Base-by-base conservation (phyloP, 2,113 vertebrate genomes). In the Epinephelus fuscoguttatus region DNA sequence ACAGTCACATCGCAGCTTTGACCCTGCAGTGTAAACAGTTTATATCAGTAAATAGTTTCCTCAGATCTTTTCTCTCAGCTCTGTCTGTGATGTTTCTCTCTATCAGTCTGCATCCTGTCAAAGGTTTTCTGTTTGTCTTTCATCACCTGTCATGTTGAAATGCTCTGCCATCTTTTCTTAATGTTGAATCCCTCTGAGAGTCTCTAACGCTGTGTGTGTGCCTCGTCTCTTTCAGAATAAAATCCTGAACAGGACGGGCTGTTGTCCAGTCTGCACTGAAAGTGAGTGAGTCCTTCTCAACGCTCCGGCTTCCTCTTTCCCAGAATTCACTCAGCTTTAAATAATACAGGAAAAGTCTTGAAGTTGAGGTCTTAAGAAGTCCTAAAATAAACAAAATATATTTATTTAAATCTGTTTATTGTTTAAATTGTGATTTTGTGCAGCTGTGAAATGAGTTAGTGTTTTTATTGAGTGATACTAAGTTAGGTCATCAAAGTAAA, bases 241-340 rank as follows among this genome's bases (percentile, higher is more conserved):
- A 96, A 98, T 99, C 93, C 96, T 99, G 91, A 99, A 99, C 95
- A 95, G 97, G 87, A 99, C 98, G 85, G 98, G 98, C 95, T 99
- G 98, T 95, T 99, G 98, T 91, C 98, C 98, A 49, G 97, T 99
- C 93, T 99, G 98, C 96, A 99, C 98, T 95, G 98, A 99, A 97
- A 99, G 98, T 98, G 96, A 98, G 97, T 98, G 96, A 95, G 96
- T 97, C 84, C 64, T 68, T 80, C 85, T 87, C 47, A 6, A 15
- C 63, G 70, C 53, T 67, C 30, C 55, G 21, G 78, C 61, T 13
- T 52, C 56, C 17, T 53, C 33, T 13, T 53, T 19, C 4, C n/a
- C 47, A 64, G 19, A 62, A 11, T 4, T 52, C 15, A 57, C 27
- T 2, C 33, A 13, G 50, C 5, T 10, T 59, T 13, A 25, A 33